Evolutionary conservation across 2,797 vertebrate species (phyloP).

Genomic region (Paratrypauchen microcephalus): DNA sequence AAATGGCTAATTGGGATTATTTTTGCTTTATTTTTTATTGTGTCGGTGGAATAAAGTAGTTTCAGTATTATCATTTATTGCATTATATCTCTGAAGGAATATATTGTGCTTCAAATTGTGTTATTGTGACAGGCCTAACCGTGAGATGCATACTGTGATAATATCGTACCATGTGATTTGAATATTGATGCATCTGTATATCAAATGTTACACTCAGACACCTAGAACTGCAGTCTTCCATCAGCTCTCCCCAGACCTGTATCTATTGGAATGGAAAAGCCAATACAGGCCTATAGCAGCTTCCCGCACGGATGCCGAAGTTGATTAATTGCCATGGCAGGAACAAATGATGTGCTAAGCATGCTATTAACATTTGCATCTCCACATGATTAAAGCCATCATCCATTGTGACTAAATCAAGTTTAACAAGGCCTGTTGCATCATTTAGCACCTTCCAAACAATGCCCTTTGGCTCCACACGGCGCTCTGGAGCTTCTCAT

Average conservation of each 20-base stretch:
- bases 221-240: not conserved
- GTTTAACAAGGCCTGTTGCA: constrained; percentile 81
- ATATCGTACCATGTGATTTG: too few species aligned
- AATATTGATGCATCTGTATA: too few species aligned
- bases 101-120: too few species aligned
- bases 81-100: too few species aligned
- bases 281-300: constrained; percentile 57
- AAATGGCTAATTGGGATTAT: too few species aligned
- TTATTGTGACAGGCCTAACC: too few species aligned
- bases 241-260: constrained; percentile 21
- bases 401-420: constrained; percentile 80
- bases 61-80: too few species aligned
- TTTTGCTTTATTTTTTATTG: too few species aligned
- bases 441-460: constrained; percentile 72
- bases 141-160: too few species aligned
- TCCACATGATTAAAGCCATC: constrained; percentile 81
- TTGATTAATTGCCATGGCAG: constrained; percentile 80
- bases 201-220: not conserved
- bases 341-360: constrained; percentile 81
- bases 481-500: constrained; percentile 46
- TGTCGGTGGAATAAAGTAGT: too few species aligned
- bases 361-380: constrained; percentile 81
- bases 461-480: constrained; percentile 64
- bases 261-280: constrained; percentile 47
- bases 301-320: constrained; percentile 59